Percentiles rank a stretch among this genome's conserved stretches.
phyloP scores from a whole-genome alignment of 2,888 invertebrate species.

The Lasioglossum leucozonium region DNA sequence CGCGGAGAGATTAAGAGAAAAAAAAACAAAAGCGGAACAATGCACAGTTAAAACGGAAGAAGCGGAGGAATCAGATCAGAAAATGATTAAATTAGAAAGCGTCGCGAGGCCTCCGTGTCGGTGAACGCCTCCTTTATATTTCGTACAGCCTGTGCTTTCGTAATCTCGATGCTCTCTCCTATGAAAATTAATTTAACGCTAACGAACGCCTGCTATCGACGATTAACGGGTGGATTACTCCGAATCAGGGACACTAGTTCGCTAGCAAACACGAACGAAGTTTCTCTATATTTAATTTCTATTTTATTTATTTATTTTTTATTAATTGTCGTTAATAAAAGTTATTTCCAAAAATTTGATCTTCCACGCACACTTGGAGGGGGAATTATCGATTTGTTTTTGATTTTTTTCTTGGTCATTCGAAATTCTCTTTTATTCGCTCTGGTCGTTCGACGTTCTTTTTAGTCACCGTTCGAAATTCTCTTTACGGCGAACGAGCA shows the following conservation, averaged over 20 bases:
- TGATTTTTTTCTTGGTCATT: neutral
- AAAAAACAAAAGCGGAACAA: neutral
- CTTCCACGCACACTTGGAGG: too few relatives aligned
- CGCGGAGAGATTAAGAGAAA: neutral
- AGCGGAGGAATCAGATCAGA: constrained; percentile 44
- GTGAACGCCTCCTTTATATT: constrained; percentile 28
- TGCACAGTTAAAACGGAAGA: constrained; percentile 27
- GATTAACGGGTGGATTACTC: neutral
- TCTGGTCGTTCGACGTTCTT: neutral
- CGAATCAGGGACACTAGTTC: neutral
- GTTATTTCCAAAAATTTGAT: too few relatives aligned
- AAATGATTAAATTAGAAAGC: constrained; percentile 58
- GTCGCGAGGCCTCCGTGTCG: constrained; percentile 24
- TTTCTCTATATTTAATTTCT: too few relatives aligned
- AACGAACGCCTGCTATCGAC: neutral
- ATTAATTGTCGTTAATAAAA: too few relatives aligned
- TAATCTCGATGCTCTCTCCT: constrained; percentile 3
- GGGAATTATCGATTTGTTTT: too few relatives aligned
- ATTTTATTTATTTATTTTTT: too few relatives aligned
- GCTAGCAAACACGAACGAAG: neutral
- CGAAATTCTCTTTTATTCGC: neutral
- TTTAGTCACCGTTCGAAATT: neutral
- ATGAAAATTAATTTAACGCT: constrained; percentile 49
- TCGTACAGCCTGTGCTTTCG: constrained; percentile 25
- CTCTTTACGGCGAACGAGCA: neutral